Evolutionary conservation across 1,140 invertebrate genomes (phyloP), one percentile per base, ranked within the genome.

Genomic region (Whitmania pigra): DNA sequence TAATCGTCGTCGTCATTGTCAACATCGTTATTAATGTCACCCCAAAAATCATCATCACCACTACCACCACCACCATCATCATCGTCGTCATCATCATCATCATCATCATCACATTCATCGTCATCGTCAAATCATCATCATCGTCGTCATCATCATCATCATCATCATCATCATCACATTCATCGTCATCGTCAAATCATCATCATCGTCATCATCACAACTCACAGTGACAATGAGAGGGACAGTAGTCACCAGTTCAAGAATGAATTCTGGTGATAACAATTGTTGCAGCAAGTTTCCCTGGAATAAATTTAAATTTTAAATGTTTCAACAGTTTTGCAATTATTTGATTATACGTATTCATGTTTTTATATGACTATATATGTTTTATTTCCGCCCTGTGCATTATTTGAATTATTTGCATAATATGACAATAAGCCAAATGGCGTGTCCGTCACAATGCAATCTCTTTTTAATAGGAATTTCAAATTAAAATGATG

Each of bases 241-340:
- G 78, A 96, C 89, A 60, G 93, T 95, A 83, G 93, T 96, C 75
- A 95, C 87, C 79, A 97, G 85, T 84, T 98, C 94, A 81, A 97
- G 85, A 76, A 94, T 88, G 84, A 97, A 96, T 83, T 93, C 91
- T 82, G 94, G 91, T 69, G 92, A 92, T 73, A 96, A 82, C 75
- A 97, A 86, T 83, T 94, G 91, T 83, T 95, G 92, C 87, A 63
- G 57, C 11, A 63, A 31, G 20, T 63, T 63, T 4, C 57, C 57
- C 57, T 63, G 57, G 11, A 22, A 63, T 13, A 25, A 31, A 20
- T 25, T 25, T 11, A 49, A 49, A 49, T 49, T 17, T 49, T 11
- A 15, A 11, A 49, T 6, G 31, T 36, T 36, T 36, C 2, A 49
- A 49, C 43, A 11, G 5, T 43, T 43, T 43, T 43, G 2, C 15